Percentiles rank a stretch among this genome's conserved stretches.
phyloP scores from a whole-genome alignment of 2,113 vertebrate species.

The Marmota flaviventris region DNA sequence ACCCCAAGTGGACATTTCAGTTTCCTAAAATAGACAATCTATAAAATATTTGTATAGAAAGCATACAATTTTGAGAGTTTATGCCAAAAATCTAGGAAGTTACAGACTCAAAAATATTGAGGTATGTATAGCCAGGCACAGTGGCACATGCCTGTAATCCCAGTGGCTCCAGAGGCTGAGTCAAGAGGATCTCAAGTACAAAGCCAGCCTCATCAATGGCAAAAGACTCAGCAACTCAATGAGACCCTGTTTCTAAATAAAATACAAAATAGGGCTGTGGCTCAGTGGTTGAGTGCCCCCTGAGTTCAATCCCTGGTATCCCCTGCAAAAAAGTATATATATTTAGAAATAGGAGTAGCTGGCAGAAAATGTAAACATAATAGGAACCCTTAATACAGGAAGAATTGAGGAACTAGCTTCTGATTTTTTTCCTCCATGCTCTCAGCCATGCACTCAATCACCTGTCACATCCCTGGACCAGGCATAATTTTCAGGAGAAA shows the following conservation, averaged over 20 bases:
- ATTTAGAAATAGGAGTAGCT: neutral
- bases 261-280: no score
- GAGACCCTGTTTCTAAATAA: no score
- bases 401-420: neutral
- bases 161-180: no score
- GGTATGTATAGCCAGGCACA: neutral
- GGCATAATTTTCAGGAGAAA: neutral
- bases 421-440: neutral
- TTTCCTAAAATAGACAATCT: neutral
- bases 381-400: neutral
- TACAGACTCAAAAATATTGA: neutral
- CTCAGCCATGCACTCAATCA: neutral
- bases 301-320: no score
- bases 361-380: neutral
- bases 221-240: no score
- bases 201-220: no score
- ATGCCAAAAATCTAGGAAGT: neutral
- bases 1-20: conserved; percentile 13
- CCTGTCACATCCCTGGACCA: neutral
- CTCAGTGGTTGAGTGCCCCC: no score
- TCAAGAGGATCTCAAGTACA: no score
- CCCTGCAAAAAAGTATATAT: no score
- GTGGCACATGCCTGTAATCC: no score
- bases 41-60: neutral
- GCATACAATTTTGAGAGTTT: neutral